phyloP scores from a whole-genome alignment of 2,113 vertebrate genomes.

The Oncorhynchus gorbuscha region DNA sequence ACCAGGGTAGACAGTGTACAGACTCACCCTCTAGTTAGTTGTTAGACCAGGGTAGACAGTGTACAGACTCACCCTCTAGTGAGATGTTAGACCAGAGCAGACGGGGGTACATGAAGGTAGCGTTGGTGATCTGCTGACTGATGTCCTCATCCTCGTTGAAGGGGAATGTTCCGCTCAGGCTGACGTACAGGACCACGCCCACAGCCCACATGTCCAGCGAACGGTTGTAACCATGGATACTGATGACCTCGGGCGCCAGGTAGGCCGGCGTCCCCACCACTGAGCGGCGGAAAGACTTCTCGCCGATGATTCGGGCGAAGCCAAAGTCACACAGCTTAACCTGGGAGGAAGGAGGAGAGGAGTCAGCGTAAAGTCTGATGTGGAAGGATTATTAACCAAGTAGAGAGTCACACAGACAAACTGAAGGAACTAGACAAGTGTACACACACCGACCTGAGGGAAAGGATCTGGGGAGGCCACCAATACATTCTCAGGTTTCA shows the following conservation, averaged over 20 bases:
- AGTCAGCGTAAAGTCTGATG: neutral
- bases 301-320: constrained; percentile 78
- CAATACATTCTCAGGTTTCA: constrained; percentile 78
- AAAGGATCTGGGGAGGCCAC: constrained; percentile 69
- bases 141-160: constrained; percentile 81
- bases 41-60: constrained; percentile 43
- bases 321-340: constrained; percentile 81
- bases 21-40: too few species aligned
- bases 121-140: constrained; percentile 77
- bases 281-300: constrained; percentile 76
- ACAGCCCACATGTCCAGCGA: constrained; percentile 78
- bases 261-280: constrained; percentile 78
- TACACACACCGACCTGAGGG: constrained; percentile 63
- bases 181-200: constrained; percentile 75
- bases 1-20: accelerated
- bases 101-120: constrained; percentile 69
- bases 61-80: neutral
- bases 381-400: neutral
- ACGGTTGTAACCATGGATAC: constrained; percentile 72
- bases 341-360: constrained; percentile 31
- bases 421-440: neutral
- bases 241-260: constrained; percentile 76
- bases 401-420: neutral
- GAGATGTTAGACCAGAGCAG: too few species aligned
- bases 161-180: constrained; percentile 77